Evolutionary conservation across 2,888 invertebrate genomes (phyloP), one percentile per base, ranked within the genome.

Genomic region (Diarsia mendica): DNA sequence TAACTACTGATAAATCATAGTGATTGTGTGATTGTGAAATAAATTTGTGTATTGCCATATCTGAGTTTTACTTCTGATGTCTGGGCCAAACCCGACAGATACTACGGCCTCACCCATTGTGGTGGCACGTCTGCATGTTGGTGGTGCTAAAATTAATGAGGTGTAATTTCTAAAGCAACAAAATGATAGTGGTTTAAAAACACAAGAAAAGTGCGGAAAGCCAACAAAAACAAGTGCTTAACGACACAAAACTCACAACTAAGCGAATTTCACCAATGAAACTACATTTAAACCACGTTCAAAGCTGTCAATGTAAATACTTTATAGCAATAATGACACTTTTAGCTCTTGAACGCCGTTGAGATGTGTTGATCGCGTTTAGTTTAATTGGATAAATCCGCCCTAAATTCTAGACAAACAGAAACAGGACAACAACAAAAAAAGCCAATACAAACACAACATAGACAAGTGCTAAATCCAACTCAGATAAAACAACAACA

Each of bases 61-160:
- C n/a, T n/a, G n/a, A n/a, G n/a, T n/a, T n/a, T n/a, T n/a, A n/a
- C n/a, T n/a, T n/a, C n/a, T n/a, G n/a, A n/a, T n/a, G n/a, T n/a
- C n/a, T n/a, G n/a, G n/a, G n/a, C n/a, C n/a, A n/a, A n/a, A n/a
- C n/a, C n/a, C n/a, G n/a, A n/a, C 79, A 66, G 44, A 33, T 20
- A 63, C 61, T 53, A 77, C 64, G 70, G 53, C 69, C 91, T 91
- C 91, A 91, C 92, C 92, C 95, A 95, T 94, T 95, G 95, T 85
- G 96, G 96, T 72, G 96, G 96, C 75, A 96, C 96, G 89, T 96
- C 96, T 63, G 96, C 96, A 94, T 95, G 96, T 90, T 95, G 96
- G 89, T 95, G 96, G 87, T 95, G 96, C 66, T 95, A 28, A 28
- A 28, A 28, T 28, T 28, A 28, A 28, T 28, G 28, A 2, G 28